Evolutionary conservation across 2,888 invertebrate genomes (phyloP), one percentile per base, ranked within the genome.

Genomic region (Nephrocerus scutellatus): DNA sequence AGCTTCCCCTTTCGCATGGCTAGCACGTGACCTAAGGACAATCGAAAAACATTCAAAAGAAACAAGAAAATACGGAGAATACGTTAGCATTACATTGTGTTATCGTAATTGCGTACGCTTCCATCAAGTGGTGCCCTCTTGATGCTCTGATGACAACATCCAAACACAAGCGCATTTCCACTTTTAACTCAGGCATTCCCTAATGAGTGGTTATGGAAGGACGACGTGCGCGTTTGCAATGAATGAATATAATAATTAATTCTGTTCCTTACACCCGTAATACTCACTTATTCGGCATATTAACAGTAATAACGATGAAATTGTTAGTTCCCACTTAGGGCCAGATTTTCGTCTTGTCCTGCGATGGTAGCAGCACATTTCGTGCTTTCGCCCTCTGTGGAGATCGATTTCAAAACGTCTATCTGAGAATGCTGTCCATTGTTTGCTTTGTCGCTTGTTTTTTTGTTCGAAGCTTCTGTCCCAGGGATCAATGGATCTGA

Each of bases 1-100:
- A 82, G 72, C 70, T 77, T 64, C 55, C 65, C 66, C 54, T 61
- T 63, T 54, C 63, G 60, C 45, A 66, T 57, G 42, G 65, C 65
- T 49, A 60, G 57, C 56, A 66, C 65, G 58, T 65, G 60, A 65
- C 66, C 67, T 67, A 50, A 46, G 48, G 45, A 39, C 7, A 40
- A 22, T 31, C 23, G 18, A 40, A 21, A 16, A 21, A 31, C 18
- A 35, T 6, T 31, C 28, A 39, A 42, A 29, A 6, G 21, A 22
- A 28, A 35, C 26, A 28, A 22, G 19, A 39, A 18, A 42, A 41
- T 32, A 38, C 32, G 32, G 29, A 52, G 46, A 22, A 22, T n/a
- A n/a, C 23, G 8, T 40, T 31, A 30, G 28, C 18, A 15, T 15
- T 7, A 16, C 24, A 24, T 33, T 4, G 14, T 24, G 24, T 20